Percentiles rank a stretch among this genome's conserved stretches.
phyloP scores from a whole-genome alignment of 2,113 vertebrate species.

The Gadus chalcogrammus region DNA sequence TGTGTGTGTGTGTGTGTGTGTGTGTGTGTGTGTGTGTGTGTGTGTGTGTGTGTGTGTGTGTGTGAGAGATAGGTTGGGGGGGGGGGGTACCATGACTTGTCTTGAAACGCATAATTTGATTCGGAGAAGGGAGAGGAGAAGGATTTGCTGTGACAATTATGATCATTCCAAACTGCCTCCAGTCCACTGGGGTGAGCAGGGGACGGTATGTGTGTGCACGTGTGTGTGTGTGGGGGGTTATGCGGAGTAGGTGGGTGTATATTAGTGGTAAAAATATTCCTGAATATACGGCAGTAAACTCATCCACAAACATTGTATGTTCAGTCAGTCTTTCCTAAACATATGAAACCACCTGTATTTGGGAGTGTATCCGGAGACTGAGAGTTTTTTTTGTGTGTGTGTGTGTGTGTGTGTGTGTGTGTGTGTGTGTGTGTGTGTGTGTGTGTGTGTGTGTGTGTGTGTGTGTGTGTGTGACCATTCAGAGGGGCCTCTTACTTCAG shows the following conservation, averaged over 20 bases:
- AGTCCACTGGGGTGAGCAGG: too few species aligned
- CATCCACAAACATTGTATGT: too few species aligned
- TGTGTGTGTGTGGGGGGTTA: neutral
- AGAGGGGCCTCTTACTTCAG: slow-evolving; percentile 45
- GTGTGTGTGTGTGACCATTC: neutral
- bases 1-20: too few species aligned
- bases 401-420: neutral
- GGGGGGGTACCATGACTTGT: too few species aligned
- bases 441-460: slow-evolving; percentile 5
- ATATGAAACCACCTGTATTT: neutral
- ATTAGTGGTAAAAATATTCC: too few species aligned
- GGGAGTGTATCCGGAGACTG: neutral
- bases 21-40: neutral
- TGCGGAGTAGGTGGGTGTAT: neutral
- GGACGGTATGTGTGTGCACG: neutral
- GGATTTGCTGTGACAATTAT: too few species aligned
- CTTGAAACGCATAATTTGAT: too few species aligned
- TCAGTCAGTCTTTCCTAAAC: too few species aligned
- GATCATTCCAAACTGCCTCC: too few species aligned
- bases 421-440: neutral
- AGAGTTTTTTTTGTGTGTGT: neutral
- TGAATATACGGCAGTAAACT: too few species aligned
- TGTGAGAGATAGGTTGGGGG: too few species aligned
- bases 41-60: neutral
- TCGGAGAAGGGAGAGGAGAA: too few species aligned